Evolutionary conservation across 2,113 vertebrate genomes (phyloP).

Genomic region (Pao palembangensis): DNA sequence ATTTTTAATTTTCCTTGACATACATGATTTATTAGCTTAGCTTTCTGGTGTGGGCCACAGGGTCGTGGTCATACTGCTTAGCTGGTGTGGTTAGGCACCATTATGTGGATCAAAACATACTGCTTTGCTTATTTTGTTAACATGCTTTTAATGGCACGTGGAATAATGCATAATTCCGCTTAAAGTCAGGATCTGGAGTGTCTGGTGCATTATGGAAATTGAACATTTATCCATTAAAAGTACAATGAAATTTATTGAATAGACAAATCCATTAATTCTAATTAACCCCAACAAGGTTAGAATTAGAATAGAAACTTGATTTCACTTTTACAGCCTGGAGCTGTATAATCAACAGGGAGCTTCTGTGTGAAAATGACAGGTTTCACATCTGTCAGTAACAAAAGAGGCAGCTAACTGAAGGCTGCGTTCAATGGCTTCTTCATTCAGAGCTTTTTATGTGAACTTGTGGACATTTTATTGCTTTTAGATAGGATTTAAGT

Average conservation of each 20-base stretch:
- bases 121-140: not conserved
- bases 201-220: not conserved
- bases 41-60: slow-evolving; percentile 28
- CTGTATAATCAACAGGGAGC: not conserved
- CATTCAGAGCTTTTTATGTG: too few relatives aligned
- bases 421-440: too few relatives aligned
- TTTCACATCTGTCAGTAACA: not conserved
- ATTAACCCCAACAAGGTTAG: not conserved
- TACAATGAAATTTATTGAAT: not conserved
- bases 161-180: not conserved
- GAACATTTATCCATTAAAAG: slow-evolving; percentile 7
- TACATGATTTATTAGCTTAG: slow-evolving; percentile 47
- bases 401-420: too few relatives aligned
- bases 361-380: not conserved
- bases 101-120: slow-evolving; percentile 15
- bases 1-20: slow-evolving; percentile 47
- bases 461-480: too few relatives aligned
- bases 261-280: slow-evolving; percentile 7
- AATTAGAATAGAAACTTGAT: not conserved
- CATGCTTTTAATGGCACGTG: not conserved
- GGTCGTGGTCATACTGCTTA: slow-evolving; percentile 23
- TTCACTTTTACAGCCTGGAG: slow-evolving; percentile 8
- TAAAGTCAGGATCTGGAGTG: not conserved
- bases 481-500: too few relatives aligned
- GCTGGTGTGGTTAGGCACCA: not conserved